phyloP scores from a whole-genome alignment of 1,140 invertebrate species.

The Drosophila subpulchrella region DNA sequence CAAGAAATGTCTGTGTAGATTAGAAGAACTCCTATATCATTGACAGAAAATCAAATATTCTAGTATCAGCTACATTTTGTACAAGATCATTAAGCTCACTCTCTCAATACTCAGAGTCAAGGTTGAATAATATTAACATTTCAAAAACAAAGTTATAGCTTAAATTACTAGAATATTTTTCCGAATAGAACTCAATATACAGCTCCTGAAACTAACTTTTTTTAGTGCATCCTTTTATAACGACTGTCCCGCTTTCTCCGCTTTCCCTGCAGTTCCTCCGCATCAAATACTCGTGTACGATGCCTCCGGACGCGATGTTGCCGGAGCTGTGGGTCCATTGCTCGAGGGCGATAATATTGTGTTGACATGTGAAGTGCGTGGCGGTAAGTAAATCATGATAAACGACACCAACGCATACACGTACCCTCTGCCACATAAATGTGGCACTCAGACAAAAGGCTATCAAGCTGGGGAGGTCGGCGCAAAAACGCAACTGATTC shows the following conservation, averaged over 20 bases:
- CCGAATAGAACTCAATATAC: background rate
- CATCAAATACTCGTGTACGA: conserved; percentile 93
- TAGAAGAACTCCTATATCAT: background rate
- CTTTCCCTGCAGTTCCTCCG: conserved; percentile 90
- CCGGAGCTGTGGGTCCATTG: conserved; percentile 92
- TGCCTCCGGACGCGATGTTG: conserved; percentile 90
- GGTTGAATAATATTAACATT: too few relatives aligned
- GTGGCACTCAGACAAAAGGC: conserved; percentile 81
- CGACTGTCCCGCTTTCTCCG: conserved; percentile 11
- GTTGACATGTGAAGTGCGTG: conserved; percentile 94
- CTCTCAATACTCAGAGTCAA: too few relatives aligned
- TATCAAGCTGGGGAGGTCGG: conserved; percentile 66
- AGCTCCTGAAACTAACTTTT: background rate
- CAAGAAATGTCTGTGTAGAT: background rate
- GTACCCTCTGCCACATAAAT: conserved; percentile 68
- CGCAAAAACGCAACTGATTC: conserved; percentile 63
- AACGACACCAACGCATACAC: conserved; percentile 72
- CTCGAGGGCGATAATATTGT: conserved; percentile 92
- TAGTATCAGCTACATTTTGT: too few relatives aligned
- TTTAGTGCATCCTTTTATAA: conserved; percentile 25
- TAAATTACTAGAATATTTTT: too few relatives aligned
- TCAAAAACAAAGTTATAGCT: too few relatives aligned
- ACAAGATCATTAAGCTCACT: too few relatives aligned
- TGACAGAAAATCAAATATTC: too few relatives aligned
- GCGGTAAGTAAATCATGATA: conserved; percentile 89